Base-by-base conservation (phyloP, 2,113 vertebrate genomes). In the Stictonetta naevosa region DNA sequence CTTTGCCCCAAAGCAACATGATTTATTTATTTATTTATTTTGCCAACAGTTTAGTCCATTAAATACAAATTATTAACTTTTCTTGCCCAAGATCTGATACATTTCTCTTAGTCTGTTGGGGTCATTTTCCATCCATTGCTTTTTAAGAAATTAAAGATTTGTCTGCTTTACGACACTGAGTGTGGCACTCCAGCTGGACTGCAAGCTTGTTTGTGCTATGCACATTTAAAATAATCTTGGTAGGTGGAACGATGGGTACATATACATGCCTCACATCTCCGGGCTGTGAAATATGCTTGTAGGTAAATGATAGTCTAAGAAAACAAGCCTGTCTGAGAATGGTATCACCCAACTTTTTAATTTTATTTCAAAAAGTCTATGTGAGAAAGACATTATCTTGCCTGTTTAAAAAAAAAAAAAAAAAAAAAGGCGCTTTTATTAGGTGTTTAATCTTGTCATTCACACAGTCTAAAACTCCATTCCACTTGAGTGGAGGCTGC, bases 181-280 rank as follows among this genome's bases (percentile, higher is more conserved):
- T 50, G 36, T 63, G 63, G 17, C 88, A 55, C n/a, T 90, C 53
- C 74, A 79, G 62, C 71, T 82, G 79, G 52, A 87, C 58, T 74
- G 40, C 40, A 69, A 60, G 44, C 36, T 93, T 94, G 19, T 62
- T 93, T 85, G 50, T 77, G 40, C 63, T 59, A 55, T 25, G 55
- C 40, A 53, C 20, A 55, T 86, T 92, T 80, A 88, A 95, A 95
- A 92, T 62, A 90, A 92, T 80, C 21, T 84, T 87, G 75, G 64
- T 88, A 88, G 68, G 31, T 81, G 50, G 25, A 71, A 81, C 16
- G 66, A 55, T 21, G 46, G n/a, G n/a, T 77, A 48, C 23, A 33
- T 8, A 60, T 29, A 71, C 67, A 69, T 80, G 72, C 55, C 59
- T 76, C 6, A 5, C 36, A 50, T 83, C 59, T 67, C 77, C 0